These are phyloP conservation scores for Mustelus asterias DNA, from an alignment of 2,113 vertebrate species.

Conservation along the genomic window DNA sequence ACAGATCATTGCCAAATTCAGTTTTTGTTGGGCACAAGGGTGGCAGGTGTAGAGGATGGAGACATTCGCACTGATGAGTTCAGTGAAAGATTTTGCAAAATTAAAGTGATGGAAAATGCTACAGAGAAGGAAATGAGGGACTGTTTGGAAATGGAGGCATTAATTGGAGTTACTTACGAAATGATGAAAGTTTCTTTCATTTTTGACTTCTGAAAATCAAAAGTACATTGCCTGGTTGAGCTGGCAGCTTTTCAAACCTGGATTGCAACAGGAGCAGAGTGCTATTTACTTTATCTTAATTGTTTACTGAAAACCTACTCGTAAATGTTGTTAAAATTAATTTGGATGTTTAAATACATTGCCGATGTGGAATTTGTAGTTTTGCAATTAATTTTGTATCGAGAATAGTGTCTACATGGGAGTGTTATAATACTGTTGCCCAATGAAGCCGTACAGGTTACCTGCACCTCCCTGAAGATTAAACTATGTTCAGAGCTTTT, in stretches of 20 bases:
- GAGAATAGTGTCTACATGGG: background rate
- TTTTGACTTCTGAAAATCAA: background rate
- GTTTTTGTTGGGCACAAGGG: background rate
- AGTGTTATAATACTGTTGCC: background rate
- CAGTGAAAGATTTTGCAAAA: background rate
- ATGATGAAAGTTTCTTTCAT: background rate
- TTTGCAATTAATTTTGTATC: background rate
- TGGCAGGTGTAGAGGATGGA: background rate
- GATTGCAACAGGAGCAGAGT: background rate
- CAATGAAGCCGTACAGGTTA: too few relatives aligned
- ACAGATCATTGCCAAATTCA: background rate
- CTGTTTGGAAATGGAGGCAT: background rate
- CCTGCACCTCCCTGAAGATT: background rate
- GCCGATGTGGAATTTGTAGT: background rate
- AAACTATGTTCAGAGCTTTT: background rate
- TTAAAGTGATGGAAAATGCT: background rate
- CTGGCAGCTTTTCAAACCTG: background rate
- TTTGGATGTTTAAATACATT: background rate
- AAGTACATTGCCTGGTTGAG: background rate
- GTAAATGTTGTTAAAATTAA: background rate
- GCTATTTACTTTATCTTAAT: background rate
- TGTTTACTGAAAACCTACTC: background rate
- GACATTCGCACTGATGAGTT: background rate
- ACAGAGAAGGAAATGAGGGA: background rate
- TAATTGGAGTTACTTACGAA: background rate